Evolutionary conservation across 2,888 invertebrate species (phyloP).

Genomic region (Pristionchus arcanus): DNA sequence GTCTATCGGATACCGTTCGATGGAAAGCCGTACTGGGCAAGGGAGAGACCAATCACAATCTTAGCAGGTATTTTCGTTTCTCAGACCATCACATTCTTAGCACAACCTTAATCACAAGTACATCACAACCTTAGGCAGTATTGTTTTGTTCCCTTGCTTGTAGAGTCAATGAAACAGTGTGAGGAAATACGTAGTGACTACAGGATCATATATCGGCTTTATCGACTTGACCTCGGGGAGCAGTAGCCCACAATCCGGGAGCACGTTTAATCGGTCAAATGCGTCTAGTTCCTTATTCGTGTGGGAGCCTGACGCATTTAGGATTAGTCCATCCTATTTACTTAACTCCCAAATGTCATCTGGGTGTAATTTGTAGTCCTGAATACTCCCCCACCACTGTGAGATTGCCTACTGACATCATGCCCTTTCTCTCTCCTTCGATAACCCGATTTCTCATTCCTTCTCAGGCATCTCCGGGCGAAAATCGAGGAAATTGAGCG

Average conservation of each 20-base stretch:
- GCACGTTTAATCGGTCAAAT: background rate
- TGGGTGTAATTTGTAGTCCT: background rate
- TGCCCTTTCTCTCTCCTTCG: background rate
- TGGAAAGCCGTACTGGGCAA: background rate
- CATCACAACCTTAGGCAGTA: too few species aligned
- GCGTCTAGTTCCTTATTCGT: background rate
- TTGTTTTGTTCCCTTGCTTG: too few species aligned
- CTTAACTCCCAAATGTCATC: background rate
- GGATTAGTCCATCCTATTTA: constrained; percentile 10
- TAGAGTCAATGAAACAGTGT: too few species aligned
- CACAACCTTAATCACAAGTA: too few species aligned
- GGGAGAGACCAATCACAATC: background rate
- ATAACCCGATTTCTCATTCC: constrained; percentile 31
- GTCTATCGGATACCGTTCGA: background rate
- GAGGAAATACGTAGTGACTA: too few species aligned
- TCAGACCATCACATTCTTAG: background rate
- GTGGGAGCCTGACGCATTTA: background rate
- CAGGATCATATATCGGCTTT: background rate
- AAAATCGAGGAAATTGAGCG: constrained; percentile 18
- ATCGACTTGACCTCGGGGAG: background rate
- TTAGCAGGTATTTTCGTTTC: background rate
- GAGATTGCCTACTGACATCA: background rate
- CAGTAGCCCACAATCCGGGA: background rate
- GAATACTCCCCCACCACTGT: too few species aligned
- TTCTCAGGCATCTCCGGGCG: constrained; percentile 17